These are phyloP conservation scores for Frankliniella intonsa DNA, from an alignment of 2,888 invertebrate species.

Conservation along the genomic window DNA sequence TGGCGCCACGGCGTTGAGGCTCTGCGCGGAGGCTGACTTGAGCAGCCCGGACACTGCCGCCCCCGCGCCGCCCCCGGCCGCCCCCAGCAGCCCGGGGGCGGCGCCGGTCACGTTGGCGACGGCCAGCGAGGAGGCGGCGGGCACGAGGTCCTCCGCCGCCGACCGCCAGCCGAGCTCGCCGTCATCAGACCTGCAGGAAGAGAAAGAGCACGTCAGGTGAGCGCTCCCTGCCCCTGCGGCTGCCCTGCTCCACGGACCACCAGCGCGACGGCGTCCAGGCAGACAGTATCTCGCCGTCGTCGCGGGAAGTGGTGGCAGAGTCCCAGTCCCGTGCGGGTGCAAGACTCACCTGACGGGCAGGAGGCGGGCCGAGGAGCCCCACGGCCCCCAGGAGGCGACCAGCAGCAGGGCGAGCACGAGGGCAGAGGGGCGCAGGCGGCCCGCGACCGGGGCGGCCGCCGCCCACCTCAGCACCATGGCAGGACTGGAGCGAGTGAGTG, in stretches of 20 bases:
- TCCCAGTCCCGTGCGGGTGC: not conserved
- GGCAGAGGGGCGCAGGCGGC: not conserved
- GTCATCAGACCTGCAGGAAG: not conserved
- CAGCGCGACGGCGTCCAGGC: too few species aligned
- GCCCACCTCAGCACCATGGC: constrained; percentile 7
- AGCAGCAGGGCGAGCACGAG: not conserved
- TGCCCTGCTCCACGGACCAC: too few species aligned
- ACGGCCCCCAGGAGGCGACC: not conserved
- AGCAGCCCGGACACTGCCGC: not conserved
- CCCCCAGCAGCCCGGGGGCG: not conserved
- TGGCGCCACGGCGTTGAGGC: not conserved
- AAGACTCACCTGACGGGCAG: not conserved
- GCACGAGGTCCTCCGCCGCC: not conserved
- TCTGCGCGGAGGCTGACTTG: not conserved
- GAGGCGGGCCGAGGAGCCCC: not conserved
- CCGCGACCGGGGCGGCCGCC: not conserved
- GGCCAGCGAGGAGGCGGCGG: not conserved
- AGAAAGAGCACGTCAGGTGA: too few species aligned
- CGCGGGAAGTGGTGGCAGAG: not conserved
- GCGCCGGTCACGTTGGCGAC: not conserved
- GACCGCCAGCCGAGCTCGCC: not conserved
- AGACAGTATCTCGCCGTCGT: not conserved
- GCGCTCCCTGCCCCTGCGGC: too few species aligned
- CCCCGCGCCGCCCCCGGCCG: not conserved
- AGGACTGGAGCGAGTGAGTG: not conserved